These are phyloP conservation scores for Potorous gilbertii DNA, from an alignment of 2,797 vertebrate genomes.

Conservation along the genomic window DNA sequence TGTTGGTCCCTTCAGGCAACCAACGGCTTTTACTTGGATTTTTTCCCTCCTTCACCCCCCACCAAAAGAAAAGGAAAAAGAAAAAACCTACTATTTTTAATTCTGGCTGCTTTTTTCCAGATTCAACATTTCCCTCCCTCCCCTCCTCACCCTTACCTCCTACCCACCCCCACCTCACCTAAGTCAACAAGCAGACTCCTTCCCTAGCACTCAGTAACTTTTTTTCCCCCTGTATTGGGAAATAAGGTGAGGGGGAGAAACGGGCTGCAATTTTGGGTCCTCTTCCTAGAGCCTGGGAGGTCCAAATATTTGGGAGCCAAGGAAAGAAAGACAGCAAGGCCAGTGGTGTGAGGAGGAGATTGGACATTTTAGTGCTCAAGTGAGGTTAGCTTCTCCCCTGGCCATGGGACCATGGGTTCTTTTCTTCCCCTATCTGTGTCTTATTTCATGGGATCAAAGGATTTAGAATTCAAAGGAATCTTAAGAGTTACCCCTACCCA, in stretches of 20 bases:
- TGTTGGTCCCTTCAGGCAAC: constrained; percentile 61
- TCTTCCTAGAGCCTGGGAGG: background rate
- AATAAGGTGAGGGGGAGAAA: background rate
- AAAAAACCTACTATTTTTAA: constrained; percentile 53
- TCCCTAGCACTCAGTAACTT: background rate
- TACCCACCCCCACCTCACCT: background rate
- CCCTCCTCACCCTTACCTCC: background rate
- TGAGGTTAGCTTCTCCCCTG: background rate
- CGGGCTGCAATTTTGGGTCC: background rate
- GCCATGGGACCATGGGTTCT: no score
- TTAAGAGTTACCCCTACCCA: background rate
- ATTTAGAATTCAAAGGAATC: background rate
- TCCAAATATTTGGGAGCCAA: background rate
- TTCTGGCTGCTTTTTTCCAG: background rate
- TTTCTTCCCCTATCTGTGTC: background rate
- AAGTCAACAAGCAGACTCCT: background rate
- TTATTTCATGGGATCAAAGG: background rate
- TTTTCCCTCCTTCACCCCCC: constrained; percentile 8
- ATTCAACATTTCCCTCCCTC: background rate
- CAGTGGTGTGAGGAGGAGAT: background rate
- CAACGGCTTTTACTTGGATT: constrained; percentile 45
- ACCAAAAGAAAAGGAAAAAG: background rate
- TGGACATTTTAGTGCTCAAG: background rate
- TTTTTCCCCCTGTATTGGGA: background rate
- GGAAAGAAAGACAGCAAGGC: background rate